Percentiles rank a stretch among this genome's conserved stretches.
phyloP scores from a whole-genome alignment of 2,888 invertebrate species.

The Pristionchus entomophagus region DNA sequence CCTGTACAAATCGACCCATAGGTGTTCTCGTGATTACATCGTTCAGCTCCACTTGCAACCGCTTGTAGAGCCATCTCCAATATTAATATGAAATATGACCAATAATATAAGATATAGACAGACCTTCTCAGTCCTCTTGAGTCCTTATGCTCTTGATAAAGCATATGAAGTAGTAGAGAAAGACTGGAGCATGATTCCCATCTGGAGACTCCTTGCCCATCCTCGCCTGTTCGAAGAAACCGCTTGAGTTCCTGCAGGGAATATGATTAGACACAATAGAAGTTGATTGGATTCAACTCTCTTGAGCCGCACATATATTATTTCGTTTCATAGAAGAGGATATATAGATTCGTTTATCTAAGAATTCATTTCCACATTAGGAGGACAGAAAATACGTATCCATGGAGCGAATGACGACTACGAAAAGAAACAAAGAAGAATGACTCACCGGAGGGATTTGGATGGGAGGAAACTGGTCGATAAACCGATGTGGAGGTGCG shows the following conservation, averaged over 20 bases:
- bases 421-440: slow-evolving; percentile 13
- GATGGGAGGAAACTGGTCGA: slow-evolving; percentile 68
- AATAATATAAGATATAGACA: neutral
- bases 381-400: neutral
- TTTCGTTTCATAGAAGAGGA: neutral
- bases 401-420: neutral
- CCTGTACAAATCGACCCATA: slow-evolving; percentile 68
- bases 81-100: neutral
- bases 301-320: neutral
- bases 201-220: slow-evolving; percentile 67
- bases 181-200: slow-evolving; percentile 52
- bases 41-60: slow-evolving; percentile 74
- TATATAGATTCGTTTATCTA: too few relatives aligned
- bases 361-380: neutral
- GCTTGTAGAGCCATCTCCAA: slow-evolving; percentile 73
- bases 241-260: slow-evolving; percentile 63
- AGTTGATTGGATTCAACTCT: neutral
- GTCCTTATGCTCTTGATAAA: slow-evolving; percentile 74
- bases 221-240: slow-evolving; percentile 70
- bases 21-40: slow-evolving; percentile 72
- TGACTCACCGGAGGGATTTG: slow-evolving; percentile 64
- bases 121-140: slow-evolving; percentile 70
- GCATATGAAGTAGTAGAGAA: slow-evolving; percentile 70
- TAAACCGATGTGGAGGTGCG: slow-evolving; percentile 54
- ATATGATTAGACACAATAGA: neutral